Percentiles rank a stretch among this genome's conserved stretches.
Evolutionary conservation across 2,113 vertebrate species (phyloP).

Genomic region (Muscicapa adusta): DNA sequence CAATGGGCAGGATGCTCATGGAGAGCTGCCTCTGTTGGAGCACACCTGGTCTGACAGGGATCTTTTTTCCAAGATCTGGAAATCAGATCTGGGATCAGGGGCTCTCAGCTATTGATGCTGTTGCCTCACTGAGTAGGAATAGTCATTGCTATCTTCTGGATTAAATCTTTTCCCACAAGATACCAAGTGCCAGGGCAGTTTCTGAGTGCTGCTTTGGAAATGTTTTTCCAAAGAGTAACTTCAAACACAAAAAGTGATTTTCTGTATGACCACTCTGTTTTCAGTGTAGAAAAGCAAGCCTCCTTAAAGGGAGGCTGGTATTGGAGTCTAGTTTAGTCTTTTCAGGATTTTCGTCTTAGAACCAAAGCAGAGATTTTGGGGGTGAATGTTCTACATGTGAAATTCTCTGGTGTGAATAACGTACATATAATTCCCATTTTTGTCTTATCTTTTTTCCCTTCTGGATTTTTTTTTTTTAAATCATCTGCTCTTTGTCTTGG

Average conservation of each 20-base stretch:
- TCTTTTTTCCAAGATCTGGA: background rate
- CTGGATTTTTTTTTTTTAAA: accelerated
- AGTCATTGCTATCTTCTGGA: background rate
- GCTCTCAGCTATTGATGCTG: background rate
- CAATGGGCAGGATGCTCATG: background rate
- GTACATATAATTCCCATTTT: background rate
- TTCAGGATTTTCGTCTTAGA: background rate
- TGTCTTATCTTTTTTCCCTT: background rate
- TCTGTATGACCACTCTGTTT: background rate
- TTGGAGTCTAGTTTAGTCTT: background rate
- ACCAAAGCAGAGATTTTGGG: background rate
- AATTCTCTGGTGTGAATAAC: background rate
- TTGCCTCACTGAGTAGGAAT: background rate
- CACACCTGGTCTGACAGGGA: background rate
- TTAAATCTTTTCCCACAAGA: background rate
- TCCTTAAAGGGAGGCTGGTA: background rate
- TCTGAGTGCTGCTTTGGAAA: background rate
- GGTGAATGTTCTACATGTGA: background rate
- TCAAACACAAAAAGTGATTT: background rate
- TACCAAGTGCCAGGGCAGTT: background rate
- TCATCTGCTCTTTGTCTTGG: background rate
- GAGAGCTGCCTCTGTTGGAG: background rate
- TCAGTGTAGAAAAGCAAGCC: background rate
- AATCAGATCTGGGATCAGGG: background rate
- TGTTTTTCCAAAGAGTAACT: background rate